Evolutionary conservation across 2,888 invertebrate species (phyloP).

Genomic region (Cheilosia variabilis): DNA sequence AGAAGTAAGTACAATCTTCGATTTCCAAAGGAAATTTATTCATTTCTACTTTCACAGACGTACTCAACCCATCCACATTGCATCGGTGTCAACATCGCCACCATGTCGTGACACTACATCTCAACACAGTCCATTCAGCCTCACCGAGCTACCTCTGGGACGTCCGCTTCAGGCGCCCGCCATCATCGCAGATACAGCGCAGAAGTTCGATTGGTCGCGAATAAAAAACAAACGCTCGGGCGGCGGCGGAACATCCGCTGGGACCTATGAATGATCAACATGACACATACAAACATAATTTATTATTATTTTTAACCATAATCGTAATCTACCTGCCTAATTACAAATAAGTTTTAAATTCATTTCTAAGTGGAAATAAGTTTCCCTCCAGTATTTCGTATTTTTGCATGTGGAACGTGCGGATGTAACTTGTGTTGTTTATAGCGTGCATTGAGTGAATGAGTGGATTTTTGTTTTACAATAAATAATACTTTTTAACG

Average conservation of each 20-base stretch:
- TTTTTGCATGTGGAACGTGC: conserved; percentile 44
- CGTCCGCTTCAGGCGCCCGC: conserved; percentile 75
- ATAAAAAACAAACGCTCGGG: conserved; percentile 60
- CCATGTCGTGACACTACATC: conserved; percentile 76
- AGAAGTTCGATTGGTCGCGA: conserved; percentile 69
- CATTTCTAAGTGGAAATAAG: conserved; percentile 32
- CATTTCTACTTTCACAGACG: conserved; percentile 59
- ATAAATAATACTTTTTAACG: conserved; percentile 38
- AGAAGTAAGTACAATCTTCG: conserved; percentile 79
- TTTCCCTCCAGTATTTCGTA: conserved; percentile 66
- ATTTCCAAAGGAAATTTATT: not conserved
- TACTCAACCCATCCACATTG: conserved; percentile 58
- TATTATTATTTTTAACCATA: conserved; percentile 14
- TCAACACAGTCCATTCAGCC: conserved; percentile 49
- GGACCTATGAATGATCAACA: not conserved
- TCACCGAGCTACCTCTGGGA: conserved; percentile 54
- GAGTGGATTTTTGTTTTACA: conserved; percentile 11
- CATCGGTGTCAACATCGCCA: conserved; percentile 76
- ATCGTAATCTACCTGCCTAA: conserved; percentile 45
- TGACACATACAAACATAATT: conserved; percentile 3
- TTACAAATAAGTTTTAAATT: conserved; percentile 37
- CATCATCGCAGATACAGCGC: conserved; percentile 73
- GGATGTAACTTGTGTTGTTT: conserved; percentile 24
- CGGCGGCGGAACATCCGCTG: not conserved
- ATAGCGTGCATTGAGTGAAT: not conserved